These are phyloP conservation scores for Sesia apiformis DNA, from an alignment of 2,888 invertebrate genomes.

Conservation along the genomic window DNA sequence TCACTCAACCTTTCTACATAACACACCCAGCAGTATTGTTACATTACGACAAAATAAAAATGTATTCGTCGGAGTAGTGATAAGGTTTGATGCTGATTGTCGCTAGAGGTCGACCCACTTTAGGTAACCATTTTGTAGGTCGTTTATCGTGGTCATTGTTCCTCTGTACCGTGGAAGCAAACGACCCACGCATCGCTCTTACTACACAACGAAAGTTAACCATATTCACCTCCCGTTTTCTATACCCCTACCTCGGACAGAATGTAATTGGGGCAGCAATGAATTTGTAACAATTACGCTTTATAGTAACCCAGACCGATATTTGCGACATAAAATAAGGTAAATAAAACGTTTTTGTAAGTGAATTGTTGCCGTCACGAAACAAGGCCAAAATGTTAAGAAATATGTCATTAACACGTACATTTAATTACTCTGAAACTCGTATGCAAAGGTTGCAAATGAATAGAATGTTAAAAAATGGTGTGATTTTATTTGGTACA, in stretches of 20 bases:
- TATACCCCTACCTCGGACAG: slow-evolving; percentile 11
- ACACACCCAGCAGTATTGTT: not conserved
- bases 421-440: slow-evolving; percentile 34
- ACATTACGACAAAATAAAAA: not conserved
- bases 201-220: not conserved
- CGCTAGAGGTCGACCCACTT: slow-evolving; percentile 50
- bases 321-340: not conserved
- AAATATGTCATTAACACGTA: slow-evolving; percentile 30
- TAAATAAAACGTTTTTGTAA: slow-evolving; percentile 9
- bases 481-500: not conserved
- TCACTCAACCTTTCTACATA: no score
- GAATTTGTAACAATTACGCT: slow-evolving; percentile 7
- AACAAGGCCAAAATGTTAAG: slow-evolving; percentile 18
- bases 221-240: slow-evolving; percentile 18
- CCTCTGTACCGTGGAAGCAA: slow-evolving; percentile 25
- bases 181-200: not conserved
- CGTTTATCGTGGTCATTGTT: slow-evolving; percentile 49
- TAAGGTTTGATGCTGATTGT: not conserved
- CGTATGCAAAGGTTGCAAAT: not conserved
- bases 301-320: not conserved
- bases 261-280: slow-evolving; percentile 17
- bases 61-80: not conserved
- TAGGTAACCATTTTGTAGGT: slow-evolving; percentile 53
- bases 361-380: slow-evolving; percentile 14
- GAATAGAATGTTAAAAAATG: not conserved